These are phyloP conservation scores for Nothocercus nigrocapillus DNA, from an alignment of 2,113 vertebrate species.

Conservation along the genomic window DNA sequence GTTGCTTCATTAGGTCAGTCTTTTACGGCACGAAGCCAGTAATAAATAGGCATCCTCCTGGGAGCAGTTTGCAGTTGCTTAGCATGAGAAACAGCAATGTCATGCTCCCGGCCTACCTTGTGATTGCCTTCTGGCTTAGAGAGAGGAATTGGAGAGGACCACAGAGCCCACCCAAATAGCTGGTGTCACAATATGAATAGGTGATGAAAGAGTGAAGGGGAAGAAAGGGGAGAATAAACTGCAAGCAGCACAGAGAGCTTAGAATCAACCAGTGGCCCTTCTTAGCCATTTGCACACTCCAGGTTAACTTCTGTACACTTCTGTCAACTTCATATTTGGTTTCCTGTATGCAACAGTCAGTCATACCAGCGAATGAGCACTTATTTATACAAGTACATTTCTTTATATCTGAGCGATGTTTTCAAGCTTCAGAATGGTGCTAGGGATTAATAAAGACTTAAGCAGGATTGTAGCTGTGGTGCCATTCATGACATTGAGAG, in stretches of 20 bases:
- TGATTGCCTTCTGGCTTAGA: neutral
- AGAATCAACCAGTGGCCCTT: neutral
- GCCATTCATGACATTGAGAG: neutral
- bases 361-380: neutral
- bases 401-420: neutral
- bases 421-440: neutral
- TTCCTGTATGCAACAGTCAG: neutral
- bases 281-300: neutral
- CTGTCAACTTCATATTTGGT: neutral
- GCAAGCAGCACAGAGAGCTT: neutral
- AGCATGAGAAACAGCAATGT: neutral
- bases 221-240: neutral
- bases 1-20: constrained; percentile 10
- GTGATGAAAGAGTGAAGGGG: neutral
- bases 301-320: neutral
- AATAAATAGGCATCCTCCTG: constrained; percentile 22
- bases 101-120: neutral
- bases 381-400: neutral
- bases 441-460: neutral
- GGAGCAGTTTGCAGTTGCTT: neutral
- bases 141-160: neutral
- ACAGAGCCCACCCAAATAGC: neutral
- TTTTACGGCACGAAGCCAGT: neutral
- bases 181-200: neutral
- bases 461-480: neutral